A percentile compares a stretch with the other conserved stretches of the same genome.
Conservation (phyloP, 2,113 vertebrate genomes). For the Tonatia bakeri region DNA sequence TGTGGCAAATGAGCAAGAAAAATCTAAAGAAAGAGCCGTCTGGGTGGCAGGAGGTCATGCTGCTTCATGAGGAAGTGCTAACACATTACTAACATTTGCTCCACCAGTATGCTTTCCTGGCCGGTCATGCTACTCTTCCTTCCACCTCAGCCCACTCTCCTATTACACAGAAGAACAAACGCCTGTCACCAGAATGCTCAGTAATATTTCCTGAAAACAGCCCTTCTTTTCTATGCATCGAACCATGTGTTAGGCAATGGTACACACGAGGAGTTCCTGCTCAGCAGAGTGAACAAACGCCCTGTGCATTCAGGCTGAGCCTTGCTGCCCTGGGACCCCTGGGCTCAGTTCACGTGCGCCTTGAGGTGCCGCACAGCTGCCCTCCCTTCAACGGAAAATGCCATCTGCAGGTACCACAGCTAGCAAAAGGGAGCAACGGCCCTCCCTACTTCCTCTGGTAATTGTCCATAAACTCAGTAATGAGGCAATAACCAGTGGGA, state of each 20-base stretch:
- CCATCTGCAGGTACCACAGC: constrained; percentile 30
- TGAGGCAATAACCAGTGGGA: background rate
- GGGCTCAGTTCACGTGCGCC: background rate
- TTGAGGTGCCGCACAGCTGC: constrained; percentile 14
- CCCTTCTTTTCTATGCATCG: constrained; percentile 33
- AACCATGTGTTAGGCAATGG: background rate
- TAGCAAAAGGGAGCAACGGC: background rate
- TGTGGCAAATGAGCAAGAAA: constrained; percentile 64
- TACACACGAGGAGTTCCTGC: background rate
- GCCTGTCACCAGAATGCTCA: constrained; percentile 33
- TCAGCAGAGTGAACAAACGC: background rate
- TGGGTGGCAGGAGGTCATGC: constrained; percentile 50
- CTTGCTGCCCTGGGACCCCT: background rate
- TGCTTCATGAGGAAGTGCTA: constrained; percentile 18
- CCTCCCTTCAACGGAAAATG: constrained; percentile 48
- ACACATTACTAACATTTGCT: background rate
- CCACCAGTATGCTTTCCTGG: constrained; percentile 15
- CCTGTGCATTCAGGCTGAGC: background rate
- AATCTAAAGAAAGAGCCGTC: constrained; percentile 55
- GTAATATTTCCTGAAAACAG: constrained; percentile 50
- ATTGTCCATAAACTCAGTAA: background rate
- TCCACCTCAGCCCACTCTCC: background rate
- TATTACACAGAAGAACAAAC: constrained; percentile 25
- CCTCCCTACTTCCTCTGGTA: background rate
- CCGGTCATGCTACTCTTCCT: background rate